Conservation (phyloP, 2,797 vertebrate species). For the Bucorvus abyssinicus region DNA sequence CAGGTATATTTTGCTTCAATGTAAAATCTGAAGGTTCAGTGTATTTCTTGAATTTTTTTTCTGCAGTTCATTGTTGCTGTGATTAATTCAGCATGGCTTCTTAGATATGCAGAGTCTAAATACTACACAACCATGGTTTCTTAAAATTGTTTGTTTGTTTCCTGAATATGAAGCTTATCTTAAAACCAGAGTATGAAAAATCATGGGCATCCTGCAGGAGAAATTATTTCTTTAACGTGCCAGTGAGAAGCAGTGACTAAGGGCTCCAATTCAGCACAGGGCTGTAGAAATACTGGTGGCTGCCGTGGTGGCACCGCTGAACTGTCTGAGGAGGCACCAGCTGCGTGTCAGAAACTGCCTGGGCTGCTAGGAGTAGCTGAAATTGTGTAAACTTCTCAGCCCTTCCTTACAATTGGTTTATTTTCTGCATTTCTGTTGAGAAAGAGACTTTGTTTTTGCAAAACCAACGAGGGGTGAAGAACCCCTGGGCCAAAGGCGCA, state of each 20-base stretch:
- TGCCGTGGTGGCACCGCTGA: not conserved
- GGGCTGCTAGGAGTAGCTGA: not conserved
- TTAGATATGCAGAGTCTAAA: slow-evolving; percentile 68
- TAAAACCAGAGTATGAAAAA: slow-evolving; percentile 62
- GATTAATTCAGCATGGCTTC: slow-evolving; percentile 68
- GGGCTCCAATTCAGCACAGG: not conserved
- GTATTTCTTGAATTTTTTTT: slow-evolving; percentile 59
- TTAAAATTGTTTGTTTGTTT: slow-evolving; percentile 39
- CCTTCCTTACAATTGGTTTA: not conserved
- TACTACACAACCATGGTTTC: slow-evolving; percentile 34
- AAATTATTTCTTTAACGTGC: slow-evolving; percentile 37
- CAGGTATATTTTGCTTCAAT: slow-evolving; percentile 61
- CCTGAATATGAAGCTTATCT: slow-evolving; percentile 52
- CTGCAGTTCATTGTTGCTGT: slow-evolving; percentile 60
- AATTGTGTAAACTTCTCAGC: not conserved
- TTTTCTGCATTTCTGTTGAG: not conserved
- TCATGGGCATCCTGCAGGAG: not conserved
- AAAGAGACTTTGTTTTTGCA: not conserved
- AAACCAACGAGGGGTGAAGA: not conserved
- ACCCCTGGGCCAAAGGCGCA: not conserved
- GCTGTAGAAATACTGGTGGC: not conserved
- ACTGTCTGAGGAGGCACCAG: not conserved
- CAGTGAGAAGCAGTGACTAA: not conserved
- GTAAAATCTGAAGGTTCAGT: slow-evolving; percentile 66
- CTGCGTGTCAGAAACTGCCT: not conserved